Percentiles rank a stretch among this genome's conserved stretches.
phyloP scores from a whole-genome alignment of 2,113 vertebrate genomes.

The Enhydra lutris region DNA sequence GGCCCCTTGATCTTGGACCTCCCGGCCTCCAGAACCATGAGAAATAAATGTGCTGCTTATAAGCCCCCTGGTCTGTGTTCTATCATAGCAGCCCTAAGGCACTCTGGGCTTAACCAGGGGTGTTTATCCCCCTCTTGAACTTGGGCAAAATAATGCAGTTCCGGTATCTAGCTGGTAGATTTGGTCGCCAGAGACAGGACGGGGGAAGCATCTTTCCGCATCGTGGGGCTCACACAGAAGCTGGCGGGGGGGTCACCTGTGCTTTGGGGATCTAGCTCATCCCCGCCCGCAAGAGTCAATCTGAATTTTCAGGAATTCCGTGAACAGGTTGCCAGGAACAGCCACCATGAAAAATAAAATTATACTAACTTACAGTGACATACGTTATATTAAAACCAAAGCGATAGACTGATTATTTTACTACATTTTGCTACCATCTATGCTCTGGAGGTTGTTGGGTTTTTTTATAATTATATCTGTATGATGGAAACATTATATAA shows the following conservation, averaged over 20 bases:
- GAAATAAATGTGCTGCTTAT: background rate
- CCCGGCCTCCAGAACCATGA: background rate
- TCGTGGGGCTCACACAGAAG: accelerated
- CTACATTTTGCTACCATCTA: background rate
- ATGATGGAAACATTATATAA: background rate
- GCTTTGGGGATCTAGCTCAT: background rate
- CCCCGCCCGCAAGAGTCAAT: background rate
- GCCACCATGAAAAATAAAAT: background rate
- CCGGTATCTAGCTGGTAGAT: accelerated
- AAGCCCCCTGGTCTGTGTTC: background rate
- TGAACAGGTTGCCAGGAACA: background rate
- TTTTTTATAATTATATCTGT: background rate
- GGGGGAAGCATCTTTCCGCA: accelerated
- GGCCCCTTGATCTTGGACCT: no score
- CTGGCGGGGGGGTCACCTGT: background rate
- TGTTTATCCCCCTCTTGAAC: background rate
- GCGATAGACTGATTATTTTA: background rate
- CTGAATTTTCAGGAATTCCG: background rate
- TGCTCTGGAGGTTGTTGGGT: background rate
- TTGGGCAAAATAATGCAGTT: background rate
- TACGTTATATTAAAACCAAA: background rate
- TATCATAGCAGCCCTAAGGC: background rate
- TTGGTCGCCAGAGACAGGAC: accelerated
- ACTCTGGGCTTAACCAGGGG: background rate
- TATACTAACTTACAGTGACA: background rate